Evolutionary conservation across 2,797 vertebrate species (phyloP).

Genomic region (Sebastolobus altivelis): DNA sequence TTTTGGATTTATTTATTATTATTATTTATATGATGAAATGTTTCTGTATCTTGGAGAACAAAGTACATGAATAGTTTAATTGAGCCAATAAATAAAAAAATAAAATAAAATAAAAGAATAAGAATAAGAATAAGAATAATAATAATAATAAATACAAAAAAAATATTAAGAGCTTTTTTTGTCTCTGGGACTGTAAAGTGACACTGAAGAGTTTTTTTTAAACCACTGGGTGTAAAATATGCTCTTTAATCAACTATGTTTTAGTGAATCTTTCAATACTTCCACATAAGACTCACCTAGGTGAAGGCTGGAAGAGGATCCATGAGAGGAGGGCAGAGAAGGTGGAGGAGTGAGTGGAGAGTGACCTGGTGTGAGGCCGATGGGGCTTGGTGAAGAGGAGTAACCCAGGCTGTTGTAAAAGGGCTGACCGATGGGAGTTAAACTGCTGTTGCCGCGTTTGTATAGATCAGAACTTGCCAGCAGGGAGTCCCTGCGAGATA

Average conservation of each 20-base stretch:
- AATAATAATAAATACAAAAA: no score
- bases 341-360: slow-evolving; percentile 98
- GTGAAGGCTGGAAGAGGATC: slow-evolving; percentile 98
- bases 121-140: no score
- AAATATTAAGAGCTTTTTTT: no score
- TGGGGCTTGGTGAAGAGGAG: slow-evolving; percentile 98
- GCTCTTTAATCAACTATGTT: background rate
- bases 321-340: slow-evolving; percentile 96
- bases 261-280: no score
- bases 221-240: background rate
- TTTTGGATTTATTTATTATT: no score
- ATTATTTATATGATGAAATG: no score
- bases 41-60: no score
- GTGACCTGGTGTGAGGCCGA: slow-evolving; percentile 97
- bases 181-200: no score
- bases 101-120: no score
- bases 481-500: slow-evolving; percentile 96
- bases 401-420: slow-evolving; percentile 99
- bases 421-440: slow-evolving; percentile 97
- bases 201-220: background rate
- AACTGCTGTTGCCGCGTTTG: slow-evolving; percentile 96
- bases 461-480: slow-evolving; percentile 97
- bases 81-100: no score
- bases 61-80: no score
- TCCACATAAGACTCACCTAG: no score